These are phyloP conservation scores for Palythoa grandis DNA, from an alignment of 92 coral and sea anemone genomes.

Conservation along the genomic window DNA sequence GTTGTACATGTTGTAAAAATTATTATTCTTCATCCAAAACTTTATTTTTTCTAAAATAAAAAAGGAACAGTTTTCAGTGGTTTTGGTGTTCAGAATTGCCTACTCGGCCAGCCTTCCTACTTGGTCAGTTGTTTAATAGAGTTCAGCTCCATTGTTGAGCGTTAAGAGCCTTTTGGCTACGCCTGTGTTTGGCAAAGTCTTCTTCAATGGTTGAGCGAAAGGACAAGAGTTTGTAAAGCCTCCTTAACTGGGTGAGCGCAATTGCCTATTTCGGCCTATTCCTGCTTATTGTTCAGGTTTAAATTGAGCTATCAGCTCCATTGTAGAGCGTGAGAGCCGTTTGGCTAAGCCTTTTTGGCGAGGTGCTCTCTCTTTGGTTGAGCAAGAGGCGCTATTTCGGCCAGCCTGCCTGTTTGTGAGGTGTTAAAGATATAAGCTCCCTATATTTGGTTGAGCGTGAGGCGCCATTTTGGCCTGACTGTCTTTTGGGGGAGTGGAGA, in stretches of 20 bases:
- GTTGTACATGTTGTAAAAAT: not conserved
- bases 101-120: slow-evolving; percentile 13
- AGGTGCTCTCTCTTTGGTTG: not conserved
- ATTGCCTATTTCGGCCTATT: too few relatives aligned
- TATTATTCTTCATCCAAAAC: not conserved
- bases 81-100: not conserved
- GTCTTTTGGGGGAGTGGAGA: too few relatives aligned
- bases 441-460: too few relatives aligned
- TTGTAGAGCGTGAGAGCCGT: slow-evolving; percentile 3
- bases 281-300: not conserved
- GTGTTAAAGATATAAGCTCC: too few relatives aligned
- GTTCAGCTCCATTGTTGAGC: slow-evolving; percentile 4
- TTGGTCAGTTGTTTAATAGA: not conserved
- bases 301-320: not conserved
- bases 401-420: too few relatives aligned
- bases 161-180: not conserved
- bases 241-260: too few relatives aligned
- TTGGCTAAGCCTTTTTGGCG: not conserved
- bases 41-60: too few relatives aligned
- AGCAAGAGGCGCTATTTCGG: not conserved
- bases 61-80: not conserved
- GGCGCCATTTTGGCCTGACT: too few relatives aligned
- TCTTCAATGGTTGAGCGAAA: not conserved
- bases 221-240: not conserved
- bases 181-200: too few relatives aligned